phyloP scores from a whole-genome alignment of 1,140 invertebrate species.

The Euborellia annulipes region DNA sequence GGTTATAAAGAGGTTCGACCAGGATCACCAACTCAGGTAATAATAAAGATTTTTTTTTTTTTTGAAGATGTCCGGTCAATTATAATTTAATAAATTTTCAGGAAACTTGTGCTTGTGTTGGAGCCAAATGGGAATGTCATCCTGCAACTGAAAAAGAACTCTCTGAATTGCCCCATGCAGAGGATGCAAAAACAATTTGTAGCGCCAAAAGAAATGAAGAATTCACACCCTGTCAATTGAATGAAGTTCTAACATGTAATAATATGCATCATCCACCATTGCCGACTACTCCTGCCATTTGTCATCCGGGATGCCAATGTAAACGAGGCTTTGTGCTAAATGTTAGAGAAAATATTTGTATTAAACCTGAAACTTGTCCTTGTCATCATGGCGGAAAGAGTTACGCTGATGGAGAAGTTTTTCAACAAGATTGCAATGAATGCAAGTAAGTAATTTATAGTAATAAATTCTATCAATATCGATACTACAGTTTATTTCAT shows the following conservation, averaged over 20 bases:
- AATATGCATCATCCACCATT: slow-evolving; percentile 49
- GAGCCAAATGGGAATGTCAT: slow-evolving; percentile 56
- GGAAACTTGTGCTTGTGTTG: slow-evolving; percentile 45
- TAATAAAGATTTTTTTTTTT: slow-evolving; percentile 11
- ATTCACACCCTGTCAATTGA: slow-evolving; percentile 25
- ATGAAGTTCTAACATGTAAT: slow-evolving; percentile 18
- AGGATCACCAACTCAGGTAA: slow-evolving; percentile 22
- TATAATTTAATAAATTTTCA: too few species aligned
- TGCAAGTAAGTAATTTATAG: slow-evolving; percentile 27
- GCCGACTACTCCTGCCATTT: slow-evolving; percentile 34
- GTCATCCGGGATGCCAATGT: slow-evolving; percentile 61
- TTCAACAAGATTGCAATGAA: slow-evolving; percentile 66
- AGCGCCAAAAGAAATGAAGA: slow-evolving; percentile 40
- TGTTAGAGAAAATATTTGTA: slow-evolving; percentile 44
- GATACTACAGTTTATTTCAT: slow-evolving; percentile 3
- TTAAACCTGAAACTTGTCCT: slow-evolving; percentile 53
- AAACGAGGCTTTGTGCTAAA: slow-evolving; percentile 59
- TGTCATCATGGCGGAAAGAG: slow-evolving; percentile 76
- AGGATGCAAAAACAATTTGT: slow-evolving; percentile 41
- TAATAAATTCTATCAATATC: background rate
- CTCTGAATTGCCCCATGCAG: slow-evolving; percentile 38
- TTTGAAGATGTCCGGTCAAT: slow-evolving; percentile 9
- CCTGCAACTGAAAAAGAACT: slow-evolving; percentile 44
- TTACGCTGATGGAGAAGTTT: slow-evolving; percentile 56
- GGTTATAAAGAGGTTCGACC: slow-evolving; percentile 56